A percentile compares a stretch with the other conserved stretches of the same genome.
These are phyloP conservation scores for Dendroctonus ponderosae DNA, from an alignment of 1,140 invertebrate genomes.

Conservation along the genomic window DNA sequence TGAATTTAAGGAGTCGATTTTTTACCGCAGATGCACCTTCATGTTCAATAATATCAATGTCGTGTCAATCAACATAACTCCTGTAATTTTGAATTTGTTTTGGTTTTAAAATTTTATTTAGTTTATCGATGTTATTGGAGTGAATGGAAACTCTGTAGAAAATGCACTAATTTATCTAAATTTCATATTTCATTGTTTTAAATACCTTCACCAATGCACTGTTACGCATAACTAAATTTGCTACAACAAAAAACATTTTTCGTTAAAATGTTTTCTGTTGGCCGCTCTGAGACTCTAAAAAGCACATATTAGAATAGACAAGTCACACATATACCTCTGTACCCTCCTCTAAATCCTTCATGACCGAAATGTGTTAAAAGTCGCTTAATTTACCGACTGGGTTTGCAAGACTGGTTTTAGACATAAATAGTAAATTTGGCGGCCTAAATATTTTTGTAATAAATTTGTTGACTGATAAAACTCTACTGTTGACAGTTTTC, in stretches of 20 bases:
- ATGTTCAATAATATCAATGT: no score
- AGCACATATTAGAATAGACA: no score
- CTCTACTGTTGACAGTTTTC: conserved; percentile 41
- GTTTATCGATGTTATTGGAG: no score
- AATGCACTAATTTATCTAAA: conserved; percentile 43
- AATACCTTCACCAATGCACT: conserved; percentile 28
- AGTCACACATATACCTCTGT: neutral
- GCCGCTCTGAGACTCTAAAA: no score
- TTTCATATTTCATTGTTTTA: conserved; percentile 40
- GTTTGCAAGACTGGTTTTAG: conserved; percentile 23
- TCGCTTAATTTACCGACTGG: conserved; percentile 18
- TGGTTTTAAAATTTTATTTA: no score
- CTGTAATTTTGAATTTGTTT: no score
- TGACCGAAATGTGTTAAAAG: conserved; percentile 1
- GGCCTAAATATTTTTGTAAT: conserved; percentile 49
- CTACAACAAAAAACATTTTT: no score
- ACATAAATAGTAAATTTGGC: conserved; percentile 36
- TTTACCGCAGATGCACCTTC: no score
- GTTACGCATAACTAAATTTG: no score
- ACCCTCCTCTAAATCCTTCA: neutral
- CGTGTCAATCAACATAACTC: no score
- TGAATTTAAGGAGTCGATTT: no score
- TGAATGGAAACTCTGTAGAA: conserved; percentile 18
- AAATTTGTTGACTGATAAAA: conserved; percentile 45
- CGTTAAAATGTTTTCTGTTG: no score